phyloP scores from a whole-genome alignment of 2,888 invertebrate genomes.

The Eurytoma adleriae region DNA sequence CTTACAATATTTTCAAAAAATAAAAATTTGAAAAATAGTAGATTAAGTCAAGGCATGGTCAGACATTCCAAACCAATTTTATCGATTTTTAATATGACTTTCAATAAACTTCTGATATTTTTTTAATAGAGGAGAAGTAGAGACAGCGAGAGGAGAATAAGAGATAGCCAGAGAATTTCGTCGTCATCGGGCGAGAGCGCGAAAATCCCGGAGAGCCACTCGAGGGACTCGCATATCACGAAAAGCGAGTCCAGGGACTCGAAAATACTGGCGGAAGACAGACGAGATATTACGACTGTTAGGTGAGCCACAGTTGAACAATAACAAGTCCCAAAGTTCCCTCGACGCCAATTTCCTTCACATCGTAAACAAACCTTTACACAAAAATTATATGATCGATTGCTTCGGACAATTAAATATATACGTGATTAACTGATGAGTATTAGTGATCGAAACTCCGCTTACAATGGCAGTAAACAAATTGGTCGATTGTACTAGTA shows the following conservation, averaged over 20 bases:
- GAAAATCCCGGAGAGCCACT: constrained; percentile 59
- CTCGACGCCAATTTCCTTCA: no score
- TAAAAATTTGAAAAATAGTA: neutral
- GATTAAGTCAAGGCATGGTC: neutral
- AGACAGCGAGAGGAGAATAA: constrained; percentile 41
- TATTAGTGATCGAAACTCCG: neutral
- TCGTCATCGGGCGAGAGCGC: constrained; percentile 60
- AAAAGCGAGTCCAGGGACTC: constrained; percentile 68
- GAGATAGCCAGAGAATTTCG: constrained; percentile 45
- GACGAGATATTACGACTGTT: constrained; percentile 21
- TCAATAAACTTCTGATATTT: no score
- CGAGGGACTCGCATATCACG: constrained; percentile 65
- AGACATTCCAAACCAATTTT: neutral
- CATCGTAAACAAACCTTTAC: no score
- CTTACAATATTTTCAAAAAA: no score
- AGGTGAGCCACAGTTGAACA: constrained; percentile 27
- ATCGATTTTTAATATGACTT: neutral
- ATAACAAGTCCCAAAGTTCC: no score
- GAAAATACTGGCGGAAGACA: constrained; percentile 56
- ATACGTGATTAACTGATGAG: no score
- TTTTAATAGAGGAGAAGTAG: constrained; percentile 42
- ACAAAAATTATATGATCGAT: no score
- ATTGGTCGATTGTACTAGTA: neutral
- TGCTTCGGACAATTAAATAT: no score
- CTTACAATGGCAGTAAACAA: neutral